Conservation (phyloP, 2,888 invertebrate species). For the Parapristionchus giblindavisi region DNA sequence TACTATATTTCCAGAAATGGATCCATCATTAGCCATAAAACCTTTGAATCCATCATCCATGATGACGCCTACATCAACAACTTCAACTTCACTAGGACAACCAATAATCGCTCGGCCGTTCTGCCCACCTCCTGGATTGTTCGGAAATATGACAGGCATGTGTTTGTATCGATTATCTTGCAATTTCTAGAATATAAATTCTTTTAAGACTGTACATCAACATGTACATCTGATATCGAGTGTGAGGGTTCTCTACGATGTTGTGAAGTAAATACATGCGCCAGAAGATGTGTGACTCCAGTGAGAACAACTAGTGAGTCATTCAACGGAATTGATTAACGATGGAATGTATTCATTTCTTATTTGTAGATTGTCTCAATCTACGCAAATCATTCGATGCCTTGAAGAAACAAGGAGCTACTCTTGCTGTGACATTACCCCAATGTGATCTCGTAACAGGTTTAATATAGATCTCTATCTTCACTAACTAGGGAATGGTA, state of each 20-base stretch:
- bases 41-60: not conserved
- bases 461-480: not conserved
- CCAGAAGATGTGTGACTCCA: conserved; percentile 42
- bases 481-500: too few relatives aligned
- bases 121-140: conserved; percentile 9
- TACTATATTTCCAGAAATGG: not conserved
- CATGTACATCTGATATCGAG: conserved; percentile 2
- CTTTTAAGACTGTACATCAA: conserved; percentile 12
- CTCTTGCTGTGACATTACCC: not conserved
- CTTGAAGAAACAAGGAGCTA: not conserved
- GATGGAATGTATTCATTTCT: too few relatives aligned
- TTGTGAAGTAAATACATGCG: conserved; percentile 19
- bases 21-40: conserved; percentile 1
- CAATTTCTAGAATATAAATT: too few relatives aligned
- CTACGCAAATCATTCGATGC: conserved; percentile 13
- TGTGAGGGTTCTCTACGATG: conserved; percentile 25
- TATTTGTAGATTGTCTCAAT: conserved; percentile 9
- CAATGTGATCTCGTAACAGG: conserved; percentile 29
- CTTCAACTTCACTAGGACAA: not conserved
- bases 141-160: not conserved
- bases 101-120: conserved; percentile 26
- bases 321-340: not conserved
- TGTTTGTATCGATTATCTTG: not conserved
- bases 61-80: not conserved
- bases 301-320: conserved; percentile 48